Evolutionary conservation across 2,797 vertebrate species (phyloP).

Genomic region (Paramormyrops hopkinsi): DNA sequence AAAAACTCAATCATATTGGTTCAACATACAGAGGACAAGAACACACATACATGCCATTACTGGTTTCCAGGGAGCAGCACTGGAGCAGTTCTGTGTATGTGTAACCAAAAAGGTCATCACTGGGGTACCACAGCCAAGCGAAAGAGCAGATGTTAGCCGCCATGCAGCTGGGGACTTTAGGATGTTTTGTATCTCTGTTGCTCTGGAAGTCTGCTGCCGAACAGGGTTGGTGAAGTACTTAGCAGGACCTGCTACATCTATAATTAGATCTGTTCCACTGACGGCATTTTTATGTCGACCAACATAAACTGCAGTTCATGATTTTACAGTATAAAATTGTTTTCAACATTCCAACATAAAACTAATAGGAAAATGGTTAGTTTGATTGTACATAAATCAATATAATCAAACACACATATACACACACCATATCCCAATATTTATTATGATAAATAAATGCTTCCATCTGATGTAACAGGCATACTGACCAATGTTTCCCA

Average conservation of each 20-base stretch:
- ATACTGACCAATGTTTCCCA: not conserved
- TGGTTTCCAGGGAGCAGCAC: not conserved
- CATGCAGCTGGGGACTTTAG: not conserved
- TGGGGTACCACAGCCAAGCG: not conserved
- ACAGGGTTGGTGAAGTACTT: conserved; percentile 5
- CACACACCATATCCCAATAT: not conserved
- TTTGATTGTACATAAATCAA: not conserved
- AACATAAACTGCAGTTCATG: not conserved
- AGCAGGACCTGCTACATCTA: not conserved
- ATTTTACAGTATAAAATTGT: not conserved
- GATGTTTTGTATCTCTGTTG: not conserved
- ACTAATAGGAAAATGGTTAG: not conserved
- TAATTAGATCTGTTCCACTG: not conserved
- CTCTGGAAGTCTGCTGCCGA: not conserved
- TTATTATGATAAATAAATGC: not conserved
- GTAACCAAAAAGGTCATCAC: not conserved
- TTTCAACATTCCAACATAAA: not conserved
- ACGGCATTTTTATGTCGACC: not conserved
- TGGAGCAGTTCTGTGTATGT: not conserved
- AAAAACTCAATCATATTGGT: not conserved
- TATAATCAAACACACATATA: too few species aligned
- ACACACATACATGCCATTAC: not conserved
- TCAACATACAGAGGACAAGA: not conserved
- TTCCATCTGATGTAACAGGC: not conserved
- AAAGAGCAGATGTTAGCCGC: not conserved